Evolutionary conservation across 1,140 invertebrate species (phyloP).

Genomic region (Apis laboriosa): DNA sequence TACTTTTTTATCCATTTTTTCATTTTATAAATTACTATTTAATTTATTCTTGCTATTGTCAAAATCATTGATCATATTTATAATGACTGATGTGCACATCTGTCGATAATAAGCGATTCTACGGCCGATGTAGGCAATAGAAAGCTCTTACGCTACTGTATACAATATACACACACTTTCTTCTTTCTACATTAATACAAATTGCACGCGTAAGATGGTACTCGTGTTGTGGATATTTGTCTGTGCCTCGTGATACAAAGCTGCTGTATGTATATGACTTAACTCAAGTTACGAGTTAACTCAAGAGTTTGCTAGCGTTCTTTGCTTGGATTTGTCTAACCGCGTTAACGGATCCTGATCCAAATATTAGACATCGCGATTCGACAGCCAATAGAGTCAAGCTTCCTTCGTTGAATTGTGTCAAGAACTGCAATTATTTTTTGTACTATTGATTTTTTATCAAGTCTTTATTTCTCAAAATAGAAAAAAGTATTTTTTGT

Average conservation of each 20-base stretch:
- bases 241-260: conserved; percentile 19
- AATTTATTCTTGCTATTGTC: background rate
- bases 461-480: background rate
- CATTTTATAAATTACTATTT: no score
- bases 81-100: background rate
- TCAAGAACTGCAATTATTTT: conserved; percentile 45
- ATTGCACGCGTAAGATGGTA: conserved; percentile 45
- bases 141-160: conserved; percentile 34
- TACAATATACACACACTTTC: conserved; percentile 30
- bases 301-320: conserved; percentile 61
- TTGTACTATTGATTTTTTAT: background rate
- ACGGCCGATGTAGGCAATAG: background rate
- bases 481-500: background rate
- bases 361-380: conserved; percentile 62
- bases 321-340: conserved; percentile 68
- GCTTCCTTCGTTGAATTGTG: conserved; percentile 15
- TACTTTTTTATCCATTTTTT: no score
- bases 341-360: conserved; percentile 66
- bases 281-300: conserved; percentile 60
- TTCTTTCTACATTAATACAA: conserved; percentile 42
- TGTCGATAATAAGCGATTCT: background rate
- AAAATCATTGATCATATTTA: background rate
- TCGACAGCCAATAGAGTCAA: background rate
- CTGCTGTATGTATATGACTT: conserved; percentile 59
- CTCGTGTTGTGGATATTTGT: conserved; percentile 8